Evolutionary conservation across 1,140 invertebrate species (phyloP).

Genomic region (Drosophila hydei): DNA sequence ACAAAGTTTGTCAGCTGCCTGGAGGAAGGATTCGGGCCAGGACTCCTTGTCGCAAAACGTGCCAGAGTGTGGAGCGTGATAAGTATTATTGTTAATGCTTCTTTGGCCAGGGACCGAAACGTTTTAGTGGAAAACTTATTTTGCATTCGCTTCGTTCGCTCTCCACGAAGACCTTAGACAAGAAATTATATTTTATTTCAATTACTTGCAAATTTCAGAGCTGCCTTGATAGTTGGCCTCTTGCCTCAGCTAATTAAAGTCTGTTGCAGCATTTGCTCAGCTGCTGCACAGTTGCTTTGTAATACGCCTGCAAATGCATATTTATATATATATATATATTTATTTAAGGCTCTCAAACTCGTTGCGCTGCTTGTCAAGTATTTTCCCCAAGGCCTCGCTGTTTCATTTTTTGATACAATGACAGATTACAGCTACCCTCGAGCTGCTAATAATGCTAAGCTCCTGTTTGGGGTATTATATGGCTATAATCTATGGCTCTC

Average conservation of each 20-base stretch:
- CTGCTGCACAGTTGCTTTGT: not conserved
- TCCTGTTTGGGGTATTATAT: constrained; percentile 73
- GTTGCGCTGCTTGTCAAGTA: constrained; percentile 34
- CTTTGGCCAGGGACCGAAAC: constrained; percentile 32
- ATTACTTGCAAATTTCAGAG: constrained; percentile 3
- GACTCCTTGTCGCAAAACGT: constrained; percentile 38
- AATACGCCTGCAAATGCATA: too few species aligned
- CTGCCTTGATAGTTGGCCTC: not conserved
- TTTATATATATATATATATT: not conserved
- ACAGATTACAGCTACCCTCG: constrained; percentile 26
- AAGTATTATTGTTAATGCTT: constrained; percentile 71
- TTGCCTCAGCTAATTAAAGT: not conserved
- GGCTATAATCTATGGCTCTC: constrained; percentile 56
- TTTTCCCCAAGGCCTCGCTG: constrained; percentile 6
- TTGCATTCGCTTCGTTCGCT: constrained; percentile 13
- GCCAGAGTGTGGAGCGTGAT: constrained; percentile 72
- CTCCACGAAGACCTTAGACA: constrained; percentile 11
- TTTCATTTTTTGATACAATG: constrained; percentile 33
- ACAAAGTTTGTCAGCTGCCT: constrained; percentile 64
- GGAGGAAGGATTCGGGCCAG: not conserved
- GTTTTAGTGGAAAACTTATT: constrained; percentile 36
- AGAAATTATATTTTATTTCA: constrained; percentile 28
- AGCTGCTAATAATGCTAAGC: constrained; percentile 48
- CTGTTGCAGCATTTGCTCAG: not conserved
- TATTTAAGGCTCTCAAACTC: constrained; percentile 10